phyloP scores from a whole-genome alignment of 2,113 vertebrate genomes.

The Vireo altiloquus region DNA sequence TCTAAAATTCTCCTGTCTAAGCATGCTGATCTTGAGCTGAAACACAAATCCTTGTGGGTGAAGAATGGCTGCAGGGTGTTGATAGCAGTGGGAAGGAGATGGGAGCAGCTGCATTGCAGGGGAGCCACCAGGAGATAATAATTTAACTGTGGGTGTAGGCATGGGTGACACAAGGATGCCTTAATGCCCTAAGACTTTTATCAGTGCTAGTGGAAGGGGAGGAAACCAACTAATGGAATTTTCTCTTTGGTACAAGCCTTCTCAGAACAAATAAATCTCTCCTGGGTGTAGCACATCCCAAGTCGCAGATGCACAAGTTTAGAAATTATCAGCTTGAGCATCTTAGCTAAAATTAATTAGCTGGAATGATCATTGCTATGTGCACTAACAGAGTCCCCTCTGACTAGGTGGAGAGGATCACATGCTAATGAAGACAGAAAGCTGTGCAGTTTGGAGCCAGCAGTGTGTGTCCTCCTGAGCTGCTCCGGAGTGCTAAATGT shows the following conservation, averaged over 20 bases:
- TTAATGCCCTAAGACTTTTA: background rate
- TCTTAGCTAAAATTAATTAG: conserved; percentile 48
- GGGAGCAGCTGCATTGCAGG: background rate
- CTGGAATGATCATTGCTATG: background rate
- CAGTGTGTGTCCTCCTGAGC: background rate
- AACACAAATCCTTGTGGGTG: background rate
- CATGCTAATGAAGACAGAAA: background rate
- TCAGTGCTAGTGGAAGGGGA: too few species aligned
- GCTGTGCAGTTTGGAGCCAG: background rate
- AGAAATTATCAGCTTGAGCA: background rate
- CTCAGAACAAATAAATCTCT: background rate
- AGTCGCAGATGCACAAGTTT: background rate
- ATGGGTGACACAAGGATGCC: background rate
- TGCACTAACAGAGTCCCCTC: background rate
- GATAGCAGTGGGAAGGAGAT: background rate
- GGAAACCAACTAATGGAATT: background rate
- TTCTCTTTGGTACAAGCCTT: background rate
- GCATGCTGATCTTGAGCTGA: background rate
- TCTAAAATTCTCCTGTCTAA: background rate
- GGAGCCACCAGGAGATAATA: background rate
- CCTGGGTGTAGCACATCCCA: background rate
- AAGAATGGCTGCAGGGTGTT: background rate
- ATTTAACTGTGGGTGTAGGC: background rate
- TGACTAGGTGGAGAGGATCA: background rate
- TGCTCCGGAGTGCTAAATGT: background rate